Evolutionary conservation across 2,888 invertebrate species (phyloP).

Genomic region (Pterobdella sp.): DNA sequence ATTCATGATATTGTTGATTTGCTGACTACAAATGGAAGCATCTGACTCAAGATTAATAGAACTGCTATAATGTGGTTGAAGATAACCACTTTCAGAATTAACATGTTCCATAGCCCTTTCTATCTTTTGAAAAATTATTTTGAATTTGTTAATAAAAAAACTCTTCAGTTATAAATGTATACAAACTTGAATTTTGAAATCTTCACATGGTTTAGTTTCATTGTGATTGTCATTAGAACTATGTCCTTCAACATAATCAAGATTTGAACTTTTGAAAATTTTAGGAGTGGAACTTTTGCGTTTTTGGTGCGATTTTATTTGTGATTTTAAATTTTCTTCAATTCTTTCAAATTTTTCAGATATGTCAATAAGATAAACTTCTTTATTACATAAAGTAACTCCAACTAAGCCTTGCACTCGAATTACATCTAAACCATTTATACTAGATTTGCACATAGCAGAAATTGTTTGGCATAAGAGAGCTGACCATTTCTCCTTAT

Average conservation of each 20-base stretch:
- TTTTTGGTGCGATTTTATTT: neutral
- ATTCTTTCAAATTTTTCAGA: slow-evolving; percentile 19
- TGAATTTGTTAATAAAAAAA: no score
- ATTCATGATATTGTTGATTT: no score
- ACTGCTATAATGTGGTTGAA: no score
- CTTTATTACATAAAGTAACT: slow-evolving; percentile 28
- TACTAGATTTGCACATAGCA: slow-evolving; percentile 18
- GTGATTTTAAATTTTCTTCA: neutral
- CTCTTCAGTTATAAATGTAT: no score
- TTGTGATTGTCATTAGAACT: neutral
- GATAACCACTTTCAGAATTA: no score
- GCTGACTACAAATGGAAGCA: no score
- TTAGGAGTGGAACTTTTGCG: neutral
- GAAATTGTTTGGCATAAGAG: slow-evolving; percentile 26
- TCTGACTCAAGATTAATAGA: no score
- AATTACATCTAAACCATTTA: slow-evolving; percentile 20
- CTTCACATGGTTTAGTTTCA: no score
- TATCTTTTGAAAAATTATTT: no score
- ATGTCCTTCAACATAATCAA: neutral
- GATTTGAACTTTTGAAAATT: neutral
- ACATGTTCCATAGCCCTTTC: no score
- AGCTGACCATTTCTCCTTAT: slow-evolving; percentile 25
- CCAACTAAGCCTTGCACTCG: slow-evolving; percentile 27
- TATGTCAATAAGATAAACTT: slow-evolving; percentile 31
- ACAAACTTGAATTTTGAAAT: no score